Base-by-base conservation (phyloP, 92 coral and sea anemone genomes). In the Nematostella vectensis region DNA sequence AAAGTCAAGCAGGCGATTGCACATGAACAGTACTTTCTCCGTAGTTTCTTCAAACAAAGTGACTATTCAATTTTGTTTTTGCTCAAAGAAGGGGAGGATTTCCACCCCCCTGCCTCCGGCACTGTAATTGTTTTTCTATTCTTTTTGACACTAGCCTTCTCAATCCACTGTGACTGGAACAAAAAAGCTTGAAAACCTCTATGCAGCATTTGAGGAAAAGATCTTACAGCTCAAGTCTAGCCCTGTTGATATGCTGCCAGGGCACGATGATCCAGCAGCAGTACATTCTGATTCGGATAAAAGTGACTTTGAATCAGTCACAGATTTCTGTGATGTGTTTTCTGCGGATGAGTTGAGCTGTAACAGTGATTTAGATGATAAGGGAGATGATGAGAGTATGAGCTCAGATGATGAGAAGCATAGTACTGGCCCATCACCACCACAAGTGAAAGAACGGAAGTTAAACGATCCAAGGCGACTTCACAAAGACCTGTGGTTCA, bases 401-500 rank as follows among this genome's bases (percentile, higher is more conserved):
- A 69, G 52, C 48, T 53, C 53, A 56, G 70, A 48, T 25, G 74
- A 74, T 28, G 80, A 65, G 12, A 57, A 69, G 23, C 59, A 39
- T 1, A 39, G 31, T 33, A 61, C 40, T 20, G 80, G 70, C 17
- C 70, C 66, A 8, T 37, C 48, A 31, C 75, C 54, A 2, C 68
- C 59, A 31, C 74, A 66, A 51, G 38, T 47, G 13, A 61, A 81
- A 38, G 58, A 58, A 27, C 76, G 89, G 53, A 86, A 77, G 31
- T 69, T 70, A 25, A 62, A 64, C 24, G 79, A 91, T 63, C 88
- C 83, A 17, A 39, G 61, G 6, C 65, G 83, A 29, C 76, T 91
- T 44, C 91, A 87, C 66, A 83, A 85, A 31, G 98, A 91, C 45
- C 63, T 91, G 16, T 91, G 98, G 98, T 91, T 91, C 43, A 91